Evolutionary conservation across 1,140 invertebrate species (phyloP).

Genomic region (Zeugodacus cucurbitae): DNA sequence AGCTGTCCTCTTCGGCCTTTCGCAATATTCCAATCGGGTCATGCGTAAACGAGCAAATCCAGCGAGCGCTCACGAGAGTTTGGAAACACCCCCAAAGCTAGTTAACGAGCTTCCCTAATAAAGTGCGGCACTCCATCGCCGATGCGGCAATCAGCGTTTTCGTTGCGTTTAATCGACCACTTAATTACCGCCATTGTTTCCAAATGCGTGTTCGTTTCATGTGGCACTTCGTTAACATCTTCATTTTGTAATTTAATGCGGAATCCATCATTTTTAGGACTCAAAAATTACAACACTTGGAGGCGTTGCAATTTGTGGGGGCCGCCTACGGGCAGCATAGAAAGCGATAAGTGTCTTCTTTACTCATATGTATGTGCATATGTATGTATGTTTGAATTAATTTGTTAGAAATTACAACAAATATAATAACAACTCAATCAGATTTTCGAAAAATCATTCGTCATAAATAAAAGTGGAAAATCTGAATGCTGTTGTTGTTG

Average conservation of each 20-base stretch:
- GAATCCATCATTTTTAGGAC: neutral
- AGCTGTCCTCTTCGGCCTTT: no score
- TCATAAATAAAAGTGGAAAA: neutral
- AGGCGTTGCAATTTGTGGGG: neutral
- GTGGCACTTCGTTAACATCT: neutral
- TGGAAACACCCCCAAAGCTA: neutral
- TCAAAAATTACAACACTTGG: neutral
- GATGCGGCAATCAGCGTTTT: neutral
- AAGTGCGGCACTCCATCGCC: neutral
- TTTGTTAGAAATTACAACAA: neutral
- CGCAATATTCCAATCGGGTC: neutral
- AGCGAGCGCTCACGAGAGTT: neutral
- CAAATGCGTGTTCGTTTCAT: neutral
- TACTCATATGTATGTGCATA: neutral
- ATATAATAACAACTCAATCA: neutral
- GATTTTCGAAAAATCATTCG: neutral
- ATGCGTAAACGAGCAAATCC: no score
- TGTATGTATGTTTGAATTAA: neutral
- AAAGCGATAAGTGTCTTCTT: neutral
- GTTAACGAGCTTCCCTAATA: neutral
- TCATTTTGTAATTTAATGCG: conserved; percentile 18
- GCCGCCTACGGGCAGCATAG: neutral
- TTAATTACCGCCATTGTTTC: conserved; percentile 39
- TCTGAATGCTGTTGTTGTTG: neutral
- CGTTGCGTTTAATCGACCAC: neutral